These are phyloP conservation scores for Monoplex corrugatus DNA, from an alignment of 2,888 invertebrate species.

Conservation along the genomic window DNA sequence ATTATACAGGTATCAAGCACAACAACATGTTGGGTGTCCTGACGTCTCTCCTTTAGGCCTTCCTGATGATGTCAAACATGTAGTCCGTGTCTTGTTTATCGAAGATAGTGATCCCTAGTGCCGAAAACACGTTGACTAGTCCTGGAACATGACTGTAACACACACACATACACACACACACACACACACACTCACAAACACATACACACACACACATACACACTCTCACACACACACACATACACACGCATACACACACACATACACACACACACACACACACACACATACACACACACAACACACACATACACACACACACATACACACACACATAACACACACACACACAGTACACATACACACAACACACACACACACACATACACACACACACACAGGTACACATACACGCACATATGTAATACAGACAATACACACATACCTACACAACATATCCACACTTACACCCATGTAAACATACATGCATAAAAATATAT, in stretches of 20 bases:
- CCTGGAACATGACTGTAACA: constrained; percentile 31
- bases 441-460: too few species aligned
- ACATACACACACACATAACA: background rate
- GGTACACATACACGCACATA: too few species aligned
- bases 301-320: background rate
- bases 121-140: background rate
- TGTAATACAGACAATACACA: too few species aligned
- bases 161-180: background rate
- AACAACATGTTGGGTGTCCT: too few species aligned
- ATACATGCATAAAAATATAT: too few species aligned
- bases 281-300: background rate
- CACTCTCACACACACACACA: constrained; percentile 39
- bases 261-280: constrained; percentile 11
- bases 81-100: background rate
- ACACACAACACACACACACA: too few species aligned
- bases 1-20: too few species aligned
- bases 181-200: constrained; percentile 16
- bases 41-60: constrained; percentile 40
- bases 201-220: constrained; percentile 18
- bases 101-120: background rate
- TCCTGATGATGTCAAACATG: constrained; percentile 38
- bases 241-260: constrained; percentile 5
- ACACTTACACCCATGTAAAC: too few species aligned
- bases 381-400: too few species aligned
- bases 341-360: too few species aligned